phyloP scores from a whole-genome alignment of 2,888 invertebrate species.

The Catocala nupta region DNA sequence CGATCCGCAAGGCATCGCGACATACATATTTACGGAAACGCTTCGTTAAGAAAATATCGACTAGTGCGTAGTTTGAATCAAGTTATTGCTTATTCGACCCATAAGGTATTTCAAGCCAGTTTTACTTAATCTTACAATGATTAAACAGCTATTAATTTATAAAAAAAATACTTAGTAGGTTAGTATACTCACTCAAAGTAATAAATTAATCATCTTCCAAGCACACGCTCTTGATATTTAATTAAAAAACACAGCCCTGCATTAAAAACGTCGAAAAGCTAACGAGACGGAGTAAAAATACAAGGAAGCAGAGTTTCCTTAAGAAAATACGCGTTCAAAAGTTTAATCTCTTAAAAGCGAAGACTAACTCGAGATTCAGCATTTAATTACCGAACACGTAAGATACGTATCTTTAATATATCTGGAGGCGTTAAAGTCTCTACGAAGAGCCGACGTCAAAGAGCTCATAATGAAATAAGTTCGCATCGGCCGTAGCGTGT shows the following conservation, averaged over 20 bases:
- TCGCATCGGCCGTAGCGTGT: conserved; percentile 28
- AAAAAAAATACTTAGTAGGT: not conserved
- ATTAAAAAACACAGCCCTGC: conserved; percentile 29
- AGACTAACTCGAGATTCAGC: conserved; percentile 33
- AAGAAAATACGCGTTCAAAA: conserved; percentile 40
- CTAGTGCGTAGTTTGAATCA: conserved; percentile 32
- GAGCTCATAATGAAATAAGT: conserved; percentile 53
- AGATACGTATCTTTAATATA: conserved; percentile 43
- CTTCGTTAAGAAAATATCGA: conserved; percentile 32
- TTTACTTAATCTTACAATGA: too few species aligned
- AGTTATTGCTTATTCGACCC: not conserved
- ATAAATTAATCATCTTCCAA: conserved; percentile 41
- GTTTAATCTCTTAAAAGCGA: conserved; percentile 47
- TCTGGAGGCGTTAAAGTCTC: conserved; percentile 33
- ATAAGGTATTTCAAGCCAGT: too few species aligned
- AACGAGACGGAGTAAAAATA: conserved; percentile 34
- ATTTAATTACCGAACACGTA: conserved; percentile 51
- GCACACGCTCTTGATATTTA: conserved; percentile 37
- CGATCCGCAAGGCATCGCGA: conserved; percentile 33
- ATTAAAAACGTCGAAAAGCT: conserved; percentile 37
- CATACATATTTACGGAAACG: conserved; percentile 41
- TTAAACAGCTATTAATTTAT: not conserved
- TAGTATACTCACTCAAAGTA: not conserved
- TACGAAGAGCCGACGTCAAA: conserved; percentile 38
- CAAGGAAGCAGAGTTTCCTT: conserved; percentile 22